Evolutionary conservation across 2,888 invertebrate species (phyloP), one percentile per base, ranked within the genome.

Genomic region (Torymus aiolomorphi): DNA sequence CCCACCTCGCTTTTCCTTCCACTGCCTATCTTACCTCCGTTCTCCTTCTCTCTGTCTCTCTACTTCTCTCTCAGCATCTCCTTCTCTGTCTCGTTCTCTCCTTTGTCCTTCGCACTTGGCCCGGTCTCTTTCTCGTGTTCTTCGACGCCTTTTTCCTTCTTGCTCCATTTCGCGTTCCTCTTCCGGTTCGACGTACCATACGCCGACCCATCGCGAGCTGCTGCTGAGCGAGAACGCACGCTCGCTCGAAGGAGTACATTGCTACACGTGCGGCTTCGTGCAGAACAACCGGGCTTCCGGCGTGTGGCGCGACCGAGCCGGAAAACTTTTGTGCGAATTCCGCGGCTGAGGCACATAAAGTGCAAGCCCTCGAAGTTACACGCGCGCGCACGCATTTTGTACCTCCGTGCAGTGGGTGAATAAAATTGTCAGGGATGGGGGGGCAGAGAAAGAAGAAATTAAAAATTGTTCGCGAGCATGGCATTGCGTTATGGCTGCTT

Each of bases 311-410:
- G 61, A 63, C 56, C 20, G 65, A 75, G 67, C 75, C 62, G 76
- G 70, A 70, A 76, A 76, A 76, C 70, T 76, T 76, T 70, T 49
- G 63, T 70, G 69, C 57, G 42, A 42, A 65, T 57, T 61, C 51
- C 14, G 54, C 62, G 18, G n/a, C 20, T 42, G 10, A 49, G 59
- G 16, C 54, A 42, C 42, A 59, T 51, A n/a, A 56, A 71, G 56
- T 20, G 59, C 57, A 49, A 56, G 63, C 72, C 49, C 63, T 42
- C 42, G 42, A n/a, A 65, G 18, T n/a, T 54, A 13, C 31, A 59
- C 51, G 57, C 13, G 11, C 14, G 20, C 66, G 18, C 20, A n/a
- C 24, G n/a, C 11, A 14, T 42, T 42, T 42, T 42, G 42, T 42
- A 5, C 42, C 42, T 42, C 42, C 42, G 42, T 8, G 42, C 42